These are phyloP conservation scores for Oophaga sylvatica DNA, from an alignment of 2,797 vertebrate genomes.

Conservation along the genomic window DNA sequence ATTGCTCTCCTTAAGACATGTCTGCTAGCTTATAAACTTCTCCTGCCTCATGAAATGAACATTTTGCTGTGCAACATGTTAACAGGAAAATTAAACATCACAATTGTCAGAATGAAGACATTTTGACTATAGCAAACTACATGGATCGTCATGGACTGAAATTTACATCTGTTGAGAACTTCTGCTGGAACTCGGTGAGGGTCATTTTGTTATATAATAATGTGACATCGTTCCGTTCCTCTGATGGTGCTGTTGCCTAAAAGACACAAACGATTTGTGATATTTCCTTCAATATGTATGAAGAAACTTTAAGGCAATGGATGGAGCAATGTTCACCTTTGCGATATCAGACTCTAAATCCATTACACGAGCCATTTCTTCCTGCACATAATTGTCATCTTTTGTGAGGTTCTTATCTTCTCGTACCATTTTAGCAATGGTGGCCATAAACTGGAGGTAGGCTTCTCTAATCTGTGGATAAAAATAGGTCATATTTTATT, in stretches of 20 bases:
- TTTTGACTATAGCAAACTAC: background rate
- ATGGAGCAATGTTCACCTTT: constrained; percentile 73
- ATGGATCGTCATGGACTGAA: background rate
- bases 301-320: background rate
- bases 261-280: constrained; percentile 42
- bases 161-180: constrained; percentile 85
- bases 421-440: constrained; percentile 86
- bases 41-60: background rate
- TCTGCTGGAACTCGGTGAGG: constrained; percentile 83
- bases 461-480: constrained; percentile 84
- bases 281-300: too few relatives aligned
- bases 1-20: background rate
- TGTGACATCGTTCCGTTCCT: constrained; percentile 91
- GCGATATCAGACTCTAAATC: constrained; percentile 91
- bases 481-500: background rate
- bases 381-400: constrained; percentile 78
- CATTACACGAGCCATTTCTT: constrained; percentile 90
- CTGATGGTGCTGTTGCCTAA: constrained; percentile 88
- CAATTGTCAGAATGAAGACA: background rate
- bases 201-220: constrained; percentile 91
- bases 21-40: background rate
- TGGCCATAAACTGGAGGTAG: constrained; percentile 92
- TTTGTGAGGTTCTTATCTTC: constrained; percentile 84
- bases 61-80: background rate
- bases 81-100: background rate